Evolutionary conservation across 2,113 vertebrate species (phyloP).

Genomic region (Trinectes maculatus): DNA sequence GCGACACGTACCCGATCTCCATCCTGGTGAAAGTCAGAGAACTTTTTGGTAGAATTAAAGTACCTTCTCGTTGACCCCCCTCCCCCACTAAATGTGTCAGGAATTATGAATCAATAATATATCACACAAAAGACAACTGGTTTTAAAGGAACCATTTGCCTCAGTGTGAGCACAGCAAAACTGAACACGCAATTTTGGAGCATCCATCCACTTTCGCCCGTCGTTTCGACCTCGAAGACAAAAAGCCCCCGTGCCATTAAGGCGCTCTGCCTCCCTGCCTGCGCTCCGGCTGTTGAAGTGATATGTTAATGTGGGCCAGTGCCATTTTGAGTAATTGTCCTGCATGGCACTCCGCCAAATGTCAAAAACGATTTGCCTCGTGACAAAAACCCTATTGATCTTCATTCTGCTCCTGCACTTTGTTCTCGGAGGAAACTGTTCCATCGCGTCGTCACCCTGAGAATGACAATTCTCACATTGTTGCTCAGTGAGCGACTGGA

Average conservation of each 20-base stretch:
- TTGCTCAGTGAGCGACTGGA: slow-evolving; percentile 54
- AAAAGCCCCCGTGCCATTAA: slow-evolving; percentile 49
- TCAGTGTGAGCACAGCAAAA: slow-evolving; percentile 14
- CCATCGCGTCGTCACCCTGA: slow-evolving; percentile 60
- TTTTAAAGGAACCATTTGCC: slow-evolving; percentile 17
- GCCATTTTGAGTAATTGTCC: slow-evolving; percentile 79
- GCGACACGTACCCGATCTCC: background rate
- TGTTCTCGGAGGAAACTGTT: slow-evolving; percentile 55
- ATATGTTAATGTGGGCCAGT: slow-evolving; percentile 71
- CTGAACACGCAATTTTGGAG: slow-evolving; percentile 22
- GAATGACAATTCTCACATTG: slow-evolving; percentile 72
- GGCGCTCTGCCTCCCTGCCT: slow-evolving; percentile 39
- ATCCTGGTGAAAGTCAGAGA: too few relatives aligned
- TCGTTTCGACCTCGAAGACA: slow-evolving; percentile 39
- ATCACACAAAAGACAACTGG: background rate
- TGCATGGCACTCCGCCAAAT: slow-evolving; percentile 75
- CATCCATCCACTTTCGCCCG: slow-evolving; percentile 34
- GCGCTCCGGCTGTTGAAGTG: slow-evolving; percentile 50
- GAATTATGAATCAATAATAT: slow-evolving; percentile 25
- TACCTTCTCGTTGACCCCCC: slow-evolving; percentile 22
- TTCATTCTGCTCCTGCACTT: slow-evolving; percentile 75
- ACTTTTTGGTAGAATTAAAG: slow-evolving; percentile 14
- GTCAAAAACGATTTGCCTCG: slow-evolving; percentile 83
- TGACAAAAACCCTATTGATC: slow-evolving; percentile 77
- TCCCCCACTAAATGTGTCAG: slow-evolving; percentile 11